Evolutionary conservation across 2,113 vertebrate genomes (phyloP), one percentile per base, ranked within the genome.

Genomic region (Egretta garzetta): DNA sequence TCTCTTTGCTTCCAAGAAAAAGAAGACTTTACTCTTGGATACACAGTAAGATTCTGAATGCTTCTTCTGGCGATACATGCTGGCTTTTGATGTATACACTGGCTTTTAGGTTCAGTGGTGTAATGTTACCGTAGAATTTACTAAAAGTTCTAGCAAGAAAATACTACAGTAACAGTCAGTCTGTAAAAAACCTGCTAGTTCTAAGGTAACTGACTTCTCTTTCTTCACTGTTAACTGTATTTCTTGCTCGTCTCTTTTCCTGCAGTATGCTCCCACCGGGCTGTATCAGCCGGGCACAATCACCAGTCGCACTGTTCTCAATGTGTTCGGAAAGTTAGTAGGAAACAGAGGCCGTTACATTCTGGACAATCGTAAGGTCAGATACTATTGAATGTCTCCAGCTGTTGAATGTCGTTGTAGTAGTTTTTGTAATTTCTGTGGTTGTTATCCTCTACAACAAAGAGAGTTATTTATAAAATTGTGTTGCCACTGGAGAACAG

Each of bases 301-400:
- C 95, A 98, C 99, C 45, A 90, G 97, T 72, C 97, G 95, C 80
- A 98, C 98, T 4, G 97, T 99, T 72, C 99, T 99, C 86, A 99
- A 99, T 17, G 96, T 99, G 43, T 96, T 98, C 76, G 96, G 97
- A 76, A 98, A 98, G 27, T 32, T 71, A 22, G 35, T 62, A 17
- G 98, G 87, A 70, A 98, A 96, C 49, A 98, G 87, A 84, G 55
- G 92, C 39, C 97, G 96, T 71, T 99, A 98, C 96, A 91, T 99
- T 16, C 91, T 99, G 97, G 99, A 99, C 93, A 98, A 94, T 93
- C 98, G 97, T 58, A 98, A 99, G 97, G 99, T 99, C 83, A 79
- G 98, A 26, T 86, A 55, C 49, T 85, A n/a, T 12, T 77, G 72
- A 93, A 58, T 74, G 37, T 32, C 50, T 79, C 59, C 75, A 80